These are phyloP conservation scores for Conus betulinus DNA, from an alignment of 1,140 invertebrate species.

Conservation along the genomic window DNA sequence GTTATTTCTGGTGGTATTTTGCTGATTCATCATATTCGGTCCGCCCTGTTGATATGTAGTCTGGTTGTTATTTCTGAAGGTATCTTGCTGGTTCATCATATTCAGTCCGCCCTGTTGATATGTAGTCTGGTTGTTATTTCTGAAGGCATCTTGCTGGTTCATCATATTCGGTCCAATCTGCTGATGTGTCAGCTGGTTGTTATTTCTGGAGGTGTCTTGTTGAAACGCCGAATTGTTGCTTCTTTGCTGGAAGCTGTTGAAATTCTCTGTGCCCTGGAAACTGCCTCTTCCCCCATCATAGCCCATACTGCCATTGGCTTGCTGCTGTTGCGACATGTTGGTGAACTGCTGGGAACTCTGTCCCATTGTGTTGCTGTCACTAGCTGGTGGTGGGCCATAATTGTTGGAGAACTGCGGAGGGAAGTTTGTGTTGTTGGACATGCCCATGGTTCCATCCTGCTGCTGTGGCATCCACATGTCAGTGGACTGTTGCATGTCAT, in stretches of 20 bases:
- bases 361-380: not conserved
- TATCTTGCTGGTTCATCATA: not conserved
- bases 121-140: not conserved
- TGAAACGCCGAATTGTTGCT: not conserved
- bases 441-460: not conserved
- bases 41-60: no score
- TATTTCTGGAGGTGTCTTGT: not conserved
- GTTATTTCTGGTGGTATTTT: not conserved
- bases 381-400: not conserved
- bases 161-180: no score
- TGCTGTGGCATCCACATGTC: not conserved
- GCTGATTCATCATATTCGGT: no score
- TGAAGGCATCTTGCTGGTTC: not conserved
- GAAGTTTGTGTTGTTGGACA: not conserved
- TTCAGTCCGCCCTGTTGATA: no score
- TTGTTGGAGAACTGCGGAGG: no score
- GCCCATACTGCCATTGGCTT: no score
- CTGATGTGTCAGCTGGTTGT: not conserved
- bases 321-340: not conserved
- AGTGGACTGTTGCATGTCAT: not conserved
- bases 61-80: not conserved
- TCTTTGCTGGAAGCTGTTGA: no score
- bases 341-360: not conserved
- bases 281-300: no score
- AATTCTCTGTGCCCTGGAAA: no score